These are phyloP conservation scores for Pteromalus puparum DNA, from an alignment of 1,140 invertebrate species.

Conservation along the genomic window DNA sequence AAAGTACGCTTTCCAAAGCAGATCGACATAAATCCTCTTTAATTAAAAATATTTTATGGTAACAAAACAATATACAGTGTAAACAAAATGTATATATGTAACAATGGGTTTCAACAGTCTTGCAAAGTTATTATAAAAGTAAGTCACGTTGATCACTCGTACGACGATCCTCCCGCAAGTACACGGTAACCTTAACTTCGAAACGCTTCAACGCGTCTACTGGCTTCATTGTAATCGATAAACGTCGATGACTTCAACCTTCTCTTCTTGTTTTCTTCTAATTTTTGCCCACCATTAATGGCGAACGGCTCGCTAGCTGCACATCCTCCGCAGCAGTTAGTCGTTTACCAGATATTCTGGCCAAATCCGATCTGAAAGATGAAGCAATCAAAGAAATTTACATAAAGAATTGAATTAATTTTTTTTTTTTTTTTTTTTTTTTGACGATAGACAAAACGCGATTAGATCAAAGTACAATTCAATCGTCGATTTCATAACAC, in stretches of 20 bases:
- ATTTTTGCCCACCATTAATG: too few relatives aligned
- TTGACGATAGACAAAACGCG: background rate
- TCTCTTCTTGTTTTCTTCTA: background rate
- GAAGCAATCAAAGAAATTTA: conserved; percentile 39
- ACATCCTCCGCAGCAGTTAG: background rate
- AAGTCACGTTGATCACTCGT: background rate
- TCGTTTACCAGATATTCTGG: conserved; percentile 54
- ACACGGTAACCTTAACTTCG: background rate
- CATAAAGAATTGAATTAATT: background rate
- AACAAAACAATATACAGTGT: background rate
- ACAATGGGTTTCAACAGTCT: background rate
- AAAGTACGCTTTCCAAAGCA: background rate
- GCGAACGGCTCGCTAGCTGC: background rate
- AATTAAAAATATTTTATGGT: background rate
- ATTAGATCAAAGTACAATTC: background rate
- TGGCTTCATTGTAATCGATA: background rate
- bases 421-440: too few relatives aligned
- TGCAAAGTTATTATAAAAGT: background rate
- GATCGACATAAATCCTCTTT: background rate
- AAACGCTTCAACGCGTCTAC: background rate
- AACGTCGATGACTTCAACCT: background rate
- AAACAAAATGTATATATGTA: background rate
- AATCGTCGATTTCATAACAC: background rate
- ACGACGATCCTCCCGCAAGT: background rate
- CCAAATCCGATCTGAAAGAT: conserved; percentile 66